Evolutionary conservation across 2,888 invertebrate genomes (phyloP).

Genomic region (Digitonthophagus gazella): DNA sequence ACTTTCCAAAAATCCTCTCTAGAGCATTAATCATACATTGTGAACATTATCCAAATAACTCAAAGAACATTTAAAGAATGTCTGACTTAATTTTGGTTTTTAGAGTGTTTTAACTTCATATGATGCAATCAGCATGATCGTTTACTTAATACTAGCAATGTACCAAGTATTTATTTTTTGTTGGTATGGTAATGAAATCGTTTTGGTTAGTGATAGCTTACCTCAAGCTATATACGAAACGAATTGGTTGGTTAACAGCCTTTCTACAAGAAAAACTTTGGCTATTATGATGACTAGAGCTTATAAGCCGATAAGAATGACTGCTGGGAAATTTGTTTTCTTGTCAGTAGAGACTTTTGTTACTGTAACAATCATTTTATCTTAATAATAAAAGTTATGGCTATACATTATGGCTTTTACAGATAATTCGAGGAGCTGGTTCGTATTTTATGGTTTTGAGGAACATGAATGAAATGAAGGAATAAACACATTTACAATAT

Average conservation of each 20-base stretch:
- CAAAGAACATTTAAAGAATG: too few relatives aligned
- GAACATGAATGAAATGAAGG: not conserved
- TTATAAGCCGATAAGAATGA: conserved; percentile 28
- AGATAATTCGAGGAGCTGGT: conserved; percentile 8
- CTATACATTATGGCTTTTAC: not conserved
- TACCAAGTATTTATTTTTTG: conserved; percentile 32
- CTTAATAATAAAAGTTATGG: not conserved
- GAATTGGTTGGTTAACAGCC: conserved; percentile 22
- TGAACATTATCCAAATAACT: too few relatives aligned
- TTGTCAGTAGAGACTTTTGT: conserved; percentile 30
- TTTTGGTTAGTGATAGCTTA: conserved; percentile 26
- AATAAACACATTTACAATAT: not conserved
- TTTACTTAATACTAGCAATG: conserved; percentile 27
- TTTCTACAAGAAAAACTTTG: conserved; percentile 25
- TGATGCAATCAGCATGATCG: conserved; percentile 18
- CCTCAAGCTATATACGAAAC: conserved; percentile 19
- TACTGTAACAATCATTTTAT: too few relatives aligned
- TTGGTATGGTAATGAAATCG: conserved; percentile 32
- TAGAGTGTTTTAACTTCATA: not conserved
- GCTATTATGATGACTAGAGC: conserved; percentile 29
- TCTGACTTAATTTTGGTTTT: not conserved
- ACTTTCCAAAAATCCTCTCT: too few relatives aligned
- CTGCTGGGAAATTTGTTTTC: conserved; percentile 32
- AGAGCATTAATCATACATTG: too few relatives aligned
- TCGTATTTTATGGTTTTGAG: conserved; percentile 13